These are phyloP conservation scores for Hemiscyllium ocellatum DNA, from an alignment of 2,113 vertebrate genomes.

Conservation along the genomic window DNA sequence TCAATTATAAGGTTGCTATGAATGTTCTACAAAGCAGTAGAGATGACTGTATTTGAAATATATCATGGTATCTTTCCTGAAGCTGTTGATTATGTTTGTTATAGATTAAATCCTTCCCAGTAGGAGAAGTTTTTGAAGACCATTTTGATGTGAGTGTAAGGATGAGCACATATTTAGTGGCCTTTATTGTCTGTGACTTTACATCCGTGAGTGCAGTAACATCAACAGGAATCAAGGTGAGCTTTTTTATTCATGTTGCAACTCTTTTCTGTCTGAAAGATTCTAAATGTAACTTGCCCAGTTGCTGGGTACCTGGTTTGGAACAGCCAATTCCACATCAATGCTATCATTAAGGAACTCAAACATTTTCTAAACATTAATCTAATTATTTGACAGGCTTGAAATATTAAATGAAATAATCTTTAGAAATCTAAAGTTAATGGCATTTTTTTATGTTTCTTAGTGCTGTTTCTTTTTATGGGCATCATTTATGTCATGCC, in stretches of 20 bases:
- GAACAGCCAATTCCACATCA: neutral
- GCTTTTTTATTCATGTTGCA: neutral
- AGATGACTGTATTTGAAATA: neutral
- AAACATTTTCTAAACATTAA: neutral
- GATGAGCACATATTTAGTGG: constrained; percentile 66
- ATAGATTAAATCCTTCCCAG: constrained; percentile 54
- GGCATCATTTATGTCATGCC: neutral
- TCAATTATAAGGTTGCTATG: neutral
- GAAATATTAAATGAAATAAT: neutral
- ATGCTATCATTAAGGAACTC: neutral
- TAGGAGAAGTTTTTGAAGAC: constrained; percentile 54
- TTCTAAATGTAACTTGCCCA: neutral
- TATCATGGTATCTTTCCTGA: neutral
- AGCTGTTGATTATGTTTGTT: constrained; percentile 29
- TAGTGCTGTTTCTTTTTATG: neutral
- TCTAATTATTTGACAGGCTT: neutral
- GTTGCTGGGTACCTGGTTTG: neutral
- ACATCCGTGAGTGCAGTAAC: constrained; percentile 56
- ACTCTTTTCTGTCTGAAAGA: neutral
- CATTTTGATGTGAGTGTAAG: constrained; percentile 58
- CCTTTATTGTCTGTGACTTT: constrained; percentile 64
- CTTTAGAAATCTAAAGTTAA: neutral
- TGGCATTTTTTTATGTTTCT: neutral
- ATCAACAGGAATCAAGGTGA: constrained; percentile 60
- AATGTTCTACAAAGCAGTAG: neutral